Base-by-base conservation (phyloP, 2,113 vertebrate genomes). In the Patagioenas fasciata region DNA sequence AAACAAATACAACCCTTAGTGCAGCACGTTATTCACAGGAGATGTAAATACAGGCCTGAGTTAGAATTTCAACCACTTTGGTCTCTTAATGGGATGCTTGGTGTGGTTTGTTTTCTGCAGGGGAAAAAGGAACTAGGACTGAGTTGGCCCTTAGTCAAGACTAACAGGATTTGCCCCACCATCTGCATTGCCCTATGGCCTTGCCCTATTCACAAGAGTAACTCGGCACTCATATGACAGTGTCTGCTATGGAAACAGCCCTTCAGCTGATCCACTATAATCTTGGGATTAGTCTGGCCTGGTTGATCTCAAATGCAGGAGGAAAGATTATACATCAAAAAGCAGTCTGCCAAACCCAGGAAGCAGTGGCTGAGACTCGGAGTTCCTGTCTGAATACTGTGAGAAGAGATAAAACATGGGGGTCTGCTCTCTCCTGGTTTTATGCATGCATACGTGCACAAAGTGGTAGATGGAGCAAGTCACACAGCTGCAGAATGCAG, bases 161-260 rank as follows among this genome's bases (percentile, higher is more conserved):
- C 61, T 54, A 90, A 66, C 36, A 62, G 51, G 54, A 70, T 80
- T 88, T 96, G 28, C 47, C 25, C 64, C 4, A 0, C 56, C 2
- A 4, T 36, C 36, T 91, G 42, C 42, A 5, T 26, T 83, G 47
- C 36, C 25, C 64, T 83, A 2, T 34, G 32, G 69, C 56, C 78
- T 80, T 89, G 42, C 48, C 71, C 17, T 60, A 5, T 17, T 44
- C 64, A 34, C 62, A 71, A 47, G 51, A 78, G 50, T 40, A 90
- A 58, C 54, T 77, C 58, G 0, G 71, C 0, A 0, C 19, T 58
- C 32, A 1, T 15, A 15, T 19, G 19, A 56, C 34, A 82, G 64
- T 47, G 62, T 88, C 58, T 86, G 82, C 80, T 88, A 16, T 73
- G 60, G 88, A 92, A 94, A 83, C 72, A 71, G 88, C 34, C 56